These are phyloP conservation scores for Sarcophaga subvicina DNA, from an alignment of 2,888 invertebrate genomes.

Conservation along the genomic window DNA sequence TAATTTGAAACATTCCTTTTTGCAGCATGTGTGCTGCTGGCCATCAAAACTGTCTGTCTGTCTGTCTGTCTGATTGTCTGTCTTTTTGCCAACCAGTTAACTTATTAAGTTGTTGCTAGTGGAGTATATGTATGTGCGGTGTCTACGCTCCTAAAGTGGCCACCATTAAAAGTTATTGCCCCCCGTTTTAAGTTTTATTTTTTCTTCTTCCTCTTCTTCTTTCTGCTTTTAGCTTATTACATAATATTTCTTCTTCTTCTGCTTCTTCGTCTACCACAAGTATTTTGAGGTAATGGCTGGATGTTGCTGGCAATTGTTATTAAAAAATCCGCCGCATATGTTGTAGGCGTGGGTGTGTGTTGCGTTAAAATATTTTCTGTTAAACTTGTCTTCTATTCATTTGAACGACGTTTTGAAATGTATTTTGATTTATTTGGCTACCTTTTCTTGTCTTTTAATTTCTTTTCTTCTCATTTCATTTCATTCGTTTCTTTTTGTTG, in stretches of 20 bases:
- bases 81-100: conserved; percentile 35
- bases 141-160: conserved; percentile 54
- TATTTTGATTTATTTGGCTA: conserved; percentile 79
- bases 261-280: conserved; percentile 11
- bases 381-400: conserved; percentile 51
- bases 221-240: neutral
- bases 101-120: conserved; percentile 48
- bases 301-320: neutral
- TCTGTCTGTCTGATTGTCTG: neutral
- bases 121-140: neutral
- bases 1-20: conserved; percentile 68
- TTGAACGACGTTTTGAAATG: conserved; percentile 72
- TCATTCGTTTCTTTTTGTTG: conserved; percentile 16
- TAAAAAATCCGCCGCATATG: neutral
- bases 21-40: conserved; percentile 21
- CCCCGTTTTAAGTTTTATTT: neutral
- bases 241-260: conserved; percentile 7
- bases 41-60: conserved; percentile 10
- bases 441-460: conserved; percentile 65
- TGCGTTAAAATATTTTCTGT: conserved; percentile 23
- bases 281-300: neutral
- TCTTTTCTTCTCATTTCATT: conserved; percentile 69
- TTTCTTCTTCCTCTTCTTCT: neutral
- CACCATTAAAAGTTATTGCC: conserved; percentile 58
- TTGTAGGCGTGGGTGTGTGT: conserved; percentile 68